Conservation (phyloP, 2,888 invertebrate genomes). For the Eledone cirrhosa region DNA sequence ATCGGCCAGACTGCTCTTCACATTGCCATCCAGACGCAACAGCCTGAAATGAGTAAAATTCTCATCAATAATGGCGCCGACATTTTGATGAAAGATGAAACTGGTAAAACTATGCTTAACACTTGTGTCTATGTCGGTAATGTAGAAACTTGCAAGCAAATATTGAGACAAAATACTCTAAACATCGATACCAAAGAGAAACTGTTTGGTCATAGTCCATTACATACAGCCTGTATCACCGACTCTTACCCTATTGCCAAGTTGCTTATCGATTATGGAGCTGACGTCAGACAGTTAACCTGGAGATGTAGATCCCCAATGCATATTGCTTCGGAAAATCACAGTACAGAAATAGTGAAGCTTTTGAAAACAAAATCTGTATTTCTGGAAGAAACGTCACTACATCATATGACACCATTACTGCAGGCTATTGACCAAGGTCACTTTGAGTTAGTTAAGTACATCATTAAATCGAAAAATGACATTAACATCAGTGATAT, state of each 20-base stretch:
- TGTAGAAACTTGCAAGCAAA: slow-evolving; percentile 47
- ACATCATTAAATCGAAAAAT: slow-evolving; percentile 48
- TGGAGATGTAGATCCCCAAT: slow-evolving; percentile 49
- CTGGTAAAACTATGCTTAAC: slow-evolving; percentile 52
- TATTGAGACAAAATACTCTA: slow-evolving; percentile 49
- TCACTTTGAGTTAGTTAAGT: slow-evolving; percentile 41
- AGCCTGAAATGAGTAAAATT: slow-evolving; percentile 46
- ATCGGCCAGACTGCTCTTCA: slow-evolving; percentile 44
- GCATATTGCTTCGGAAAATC: slow-evolving; percentile 49
- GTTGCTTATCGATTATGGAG: slow-evolving; percentile 47
- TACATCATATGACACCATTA: slow-evolving; percentile 51
- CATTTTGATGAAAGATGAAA: slow-evolving; percentile 46
- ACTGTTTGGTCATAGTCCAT: slow-evolving; percentile 55
- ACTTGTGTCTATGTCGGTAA: slow-evolving; percentile 45
- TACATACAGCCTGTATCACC: slow-evolving; percentile 53
- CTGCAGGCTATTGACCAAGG: slow-evolving; percentile 49
- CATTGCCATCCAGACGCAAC: slow-evolving; percentile 45
- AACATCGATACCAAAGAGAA: slow-evolving; percentile 52
- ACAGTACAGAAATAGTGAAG: slow-evolving; percentile 45
- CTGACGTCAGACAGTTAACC: slow-evolving; percentile 48
- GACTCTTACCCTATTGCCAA: slow-evolving; percentile 44
- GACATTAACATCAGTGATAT: slow-evolving; percentile 51
- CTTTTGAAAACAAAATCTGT: slow-evolving; percentile 45
- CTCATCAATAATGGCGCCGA: slow-evolving; percentile 48
- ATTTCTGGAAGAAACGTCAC: slow-evolving; percentile 52